A percentile compares a stretch with the other conserved stretches of the same genome.
Evolutionary conservation across 2,888 invertebrate species (phyloP).

Genomic region (Kuschelorhynchus macadamiae): DNA sequence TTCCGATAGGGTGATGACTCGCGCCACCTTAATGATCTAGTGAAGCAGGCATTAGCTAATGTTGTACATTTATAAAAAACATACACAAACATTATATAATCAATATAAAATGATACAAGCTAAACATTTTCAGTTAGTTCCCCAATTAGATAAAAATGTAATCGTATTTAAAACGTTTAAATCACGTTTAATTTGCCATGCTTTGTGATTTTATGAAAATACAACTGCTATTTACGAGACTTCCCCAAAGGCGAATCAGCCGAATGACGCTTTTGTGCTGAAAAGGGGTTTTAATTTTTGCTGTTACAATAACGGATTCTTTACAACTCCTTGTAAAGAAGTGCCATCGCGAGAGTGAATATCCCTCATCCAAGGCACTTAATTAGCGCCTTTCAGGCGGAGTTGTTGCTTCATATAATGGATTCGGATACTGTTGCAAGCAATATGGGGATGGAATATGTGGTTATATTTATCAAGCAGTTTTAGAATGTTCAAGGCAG

Average conservation of each 20-base stretch:
- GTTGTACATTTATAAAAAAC: too few relatives aligned
- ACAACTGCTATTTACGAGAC: constrained; percentile 13
- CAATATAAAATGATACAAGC: too few relatives aligned
- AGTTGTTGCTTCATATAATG: constrained; percentile 40
- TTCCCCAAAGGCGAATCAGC: neutral
- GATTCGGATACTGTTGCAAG: constrained; percentile 28
- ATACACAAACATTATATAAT: too few relatives aligned
- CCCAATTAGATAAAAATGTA: too few relatives aligned
- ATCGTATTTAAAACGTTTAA: too few relatives aligned
- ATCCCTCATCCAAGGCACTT: constrained; percentile 41
- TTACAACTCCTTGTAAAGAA: constrained; percentile 29
- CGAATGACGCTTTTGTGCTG: constrained; percentile 12
- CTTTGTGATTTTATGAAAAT: too few relatives aligned
- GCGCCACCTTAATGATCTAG: too few relatives aligned
- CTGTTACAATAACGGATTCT: constrained; percentile 26
- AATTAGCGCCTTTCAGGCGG: constrained; percentile 28
- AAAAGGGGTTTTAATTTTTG: constrained; percentile 37
- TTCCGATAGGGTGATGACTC: too few relatives aligned
- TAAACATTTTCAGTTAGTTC: too few relatives aligned
- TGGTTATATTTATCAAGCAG: constrained; percentile 21
- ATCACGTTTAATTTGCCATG: too few relatives aligned
- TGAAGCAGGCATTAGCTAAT: too few relatives aligned
- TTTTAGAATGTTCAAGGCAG: constrained; percentile 15
- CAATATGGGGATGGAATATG: constrained; percentile 19
- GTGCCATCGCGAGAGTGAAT: constrained; percentile 35